Percentiles rank a stretch among this genome's conserved stretches.
Conservation (phyloP, 35 echinoderm and acorn worm genomes). For the Lytechinus pictus region DNA sequence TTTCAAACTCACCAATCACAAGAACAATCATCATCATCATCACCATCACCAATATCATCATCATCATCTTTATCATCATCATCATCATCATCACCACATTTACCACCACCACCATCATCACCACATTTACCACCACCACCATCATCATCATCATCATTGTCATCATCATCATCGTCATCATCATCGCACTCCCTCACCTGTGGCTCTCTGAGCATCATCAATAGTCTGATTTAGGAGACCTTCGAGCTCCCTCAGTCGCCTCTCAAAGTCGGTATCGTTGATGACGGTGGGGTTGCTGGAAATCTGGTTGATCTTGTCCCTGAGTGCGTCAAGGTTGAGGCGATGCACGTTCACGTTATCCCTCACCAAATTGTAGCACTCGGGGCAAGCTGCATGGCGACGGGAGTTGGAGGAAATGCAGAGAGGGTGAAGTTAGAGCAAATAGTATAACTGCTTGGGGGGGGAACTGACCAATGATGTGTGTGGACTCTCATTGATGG, state of each 20-base stretch:
- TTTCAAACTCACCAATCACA: too few relatives aligned
- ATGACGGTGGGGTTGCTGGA: conserved; percentile 68
- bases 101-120: background rate
- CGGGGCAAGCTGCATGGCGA: conserved; percentile 78
- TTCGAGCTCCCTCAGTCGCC: conserved; percentile 70
- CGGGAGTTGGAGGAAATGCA: background rate
- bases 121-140: background rate
- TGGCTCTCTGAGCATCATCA: conserved; percentile 46
- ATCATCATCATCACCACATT: background rate
- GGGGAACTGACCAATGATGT: too few relatives aligned
- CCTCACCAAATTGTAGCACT: conserved; percentile 91
- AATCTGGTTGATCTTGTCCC: conserved; percentile 61
- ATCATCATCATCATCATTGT: background rate
- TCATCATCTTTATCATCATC: background rate
- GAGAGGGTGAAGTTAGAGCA: too few relatives aligned
- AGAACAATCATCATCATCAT: background rate
- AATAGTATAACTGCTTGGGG: too few relatives aligned
- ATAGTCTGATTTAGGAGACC: conserved; percentile 61
- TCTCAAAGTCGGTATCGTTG: conserved; percentile 92
- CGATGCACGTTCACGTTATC: conserved; percentile 84
- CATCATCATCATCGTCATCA: background rate
- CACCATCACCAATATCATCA: background rate
- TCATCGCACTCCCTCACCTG: conserved; percentile 47
- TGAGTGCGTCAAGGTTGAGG: conserved; percentile 66
- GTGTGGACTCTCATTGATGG: too few relatives aligned